Evolutionary conservation across 2,888 invertebrate species (phyloP).

Genomic region (Diadegma fenestrale): DNA sequence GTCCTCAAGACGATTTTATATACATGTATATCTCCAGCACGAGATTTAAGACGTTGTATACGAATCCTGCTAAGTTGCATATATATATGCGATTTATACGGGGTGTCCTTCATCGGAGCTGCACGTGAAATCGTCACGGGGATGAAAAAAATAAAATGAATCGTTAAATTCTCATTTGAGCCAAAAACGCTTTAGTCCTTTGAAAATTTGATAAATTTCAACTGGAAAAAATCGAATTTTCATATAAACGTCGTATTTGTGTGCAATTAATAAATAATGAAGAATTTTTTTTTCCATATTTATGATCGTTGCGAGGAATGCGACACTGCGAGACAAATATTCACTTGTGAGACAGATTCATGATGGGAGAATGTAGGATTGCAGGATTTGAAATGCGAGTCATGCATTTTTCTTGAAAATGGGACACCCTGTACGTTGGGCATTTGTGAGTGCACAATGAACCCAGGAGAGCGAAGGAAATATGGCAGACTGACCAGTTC

Average conservation of each 20-base stretch:
- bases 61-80: conserved; percentile 47
- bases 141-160: background rate
- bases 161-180: background rate
- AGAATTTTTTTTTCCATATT: too few relatives aligned
- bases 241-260: too few relatives aligned
- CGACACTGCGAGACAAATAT: too few relatives aligned
- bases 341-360: too few relatives aligned
- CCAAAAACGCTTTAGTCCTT: background rate
- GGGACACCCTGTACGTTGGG: conserved; percentile 18
- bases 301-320: too few relatives aligned
- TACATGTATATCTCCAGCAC: conserved; percentile 10
- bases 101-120: conserved; percentile 4
- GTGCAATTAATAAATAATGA: too few relatives aligned
- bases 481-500: conserved; percentile 28
- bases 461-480: conserved; percentile 32
- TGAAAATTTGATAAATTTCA: background rate
- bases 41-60: conserved; percentile 57
- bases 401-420: background rate
- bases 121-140: background rate
- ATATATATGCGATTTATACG: conserved; percentile 2
- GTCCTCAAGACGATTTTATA: conserved; percentile 33
- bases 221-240: too few relatives aligned
- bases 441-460: conserved; percentile 42
- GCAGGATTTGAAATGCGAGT: too few relatives aligned
- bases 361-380: too few relatives aligned